phyloP scores from a whole-genome alignment of 2,888 invertebrate species.

The Seira musarum region DNA sequence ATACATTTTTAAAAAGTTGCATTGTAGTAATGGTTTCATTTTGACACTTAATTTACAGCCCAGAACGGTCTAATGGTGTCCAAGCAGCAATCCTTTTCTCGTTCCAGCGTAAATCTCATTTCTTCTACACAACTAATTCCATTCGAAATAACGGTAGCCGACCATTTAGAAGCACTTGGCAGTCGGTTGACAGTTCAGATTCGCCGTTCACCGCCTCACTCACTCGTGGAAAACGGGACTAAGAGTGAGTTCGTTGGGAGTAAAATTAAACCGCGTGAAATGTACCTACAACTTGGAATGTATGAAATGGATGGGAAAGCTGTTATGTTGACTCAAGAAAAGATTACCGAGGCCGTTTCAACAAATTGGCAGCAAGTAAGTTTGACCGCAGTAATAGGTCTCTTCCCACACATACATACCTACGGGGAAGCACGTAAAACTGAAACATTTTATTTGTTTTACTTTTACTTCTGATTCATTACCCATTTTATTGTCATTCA shows the following conservation, averaged over 20 bases:
- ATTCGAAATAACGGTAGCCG: constrained; percentile 66
- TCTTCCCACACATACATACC: not conserved
- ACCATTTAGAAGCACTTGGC: constrained; percentile 67
- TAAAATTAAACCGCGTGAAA: constrained; percentile 43
- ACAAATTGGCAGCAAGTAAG: constrained; percentile 59
- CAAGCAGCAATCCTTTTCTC: constrained; percentile 54
- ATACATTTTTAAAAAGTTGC: constrained; percentile 5
- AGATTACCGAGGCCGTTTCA: constrained; percentile 48
- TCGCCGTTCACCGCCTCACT: constrained; percentile 45
- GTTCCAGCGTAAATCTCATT: constrained; percentile 45
- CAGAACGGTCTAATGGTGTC: constrained; percentile 61
- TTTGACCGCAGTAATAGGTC: constrained; percentile 19
- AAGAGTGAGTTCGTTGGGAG: constrained; percentile 25
- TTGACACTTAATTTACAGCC: constrained; percentile 61
- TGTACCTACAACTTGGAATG: constrained; percentile 56
- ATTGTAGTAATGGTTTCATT: constrained; percentile 32
- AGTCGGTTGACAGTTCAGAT: constrained; percentile 66
- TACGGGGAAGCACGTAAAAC: not conserved
- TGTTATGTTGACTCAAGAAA: constrained; percentile 52
- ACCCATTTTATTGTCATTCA: not conserved
- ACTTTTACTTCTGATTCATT: constrained; percentile 17
- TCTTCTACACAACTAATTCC: constrained; percentile 49
- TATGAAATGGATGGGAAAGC: constrained; percentile 44
- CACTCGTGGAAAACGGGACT: constrained; percentile 3
- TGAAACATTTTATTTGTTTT: not conserved